A percentile compares a stretch with the other conserved stretches of the same genome.
These are phyloP conservation scores for Antidorcas marsupialis DNA, from an alignment of 2,113 vertebrate species.

Conservation along the genomic window DNA sequence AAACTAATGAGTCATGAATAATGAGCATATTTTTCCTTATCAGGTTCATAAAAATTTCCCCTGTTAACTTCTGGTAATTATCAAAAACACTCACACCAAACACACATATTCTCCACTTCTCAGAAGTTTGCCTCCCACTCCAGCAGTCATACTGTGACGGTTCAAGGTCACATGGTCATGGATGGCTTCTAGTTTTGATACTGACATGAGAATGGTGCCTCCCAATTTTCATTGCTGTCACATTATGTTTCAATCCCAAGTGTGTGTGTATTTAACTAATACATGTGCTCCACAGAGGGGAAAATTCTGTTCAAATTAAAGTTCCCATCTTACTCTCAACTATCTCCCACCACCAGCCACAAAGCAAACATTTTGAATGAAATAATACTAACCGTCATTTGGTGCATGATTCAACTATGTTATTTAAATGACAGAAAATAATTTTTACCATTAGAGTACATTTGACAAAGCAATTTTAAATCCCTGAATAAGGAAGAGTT, in stretches of 20 bases:
- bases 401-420: fast-evolving
- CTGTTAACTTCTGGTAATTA: background rate
- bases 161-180: background rate
- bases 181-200: background rate
- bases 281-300: background rate
- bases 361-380: background rate
- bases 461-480: background rate
- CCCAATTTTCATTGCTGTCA: background rate
- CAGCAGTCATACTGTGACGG: background rate
- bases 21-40: background rate
- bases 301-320: background rate
- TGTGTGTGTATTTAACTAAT: background rate
- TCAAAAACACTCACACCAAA: background rate
- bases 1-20: background rate
- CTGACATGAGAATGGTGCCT: background rate
- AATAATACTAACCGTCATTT: background rate
- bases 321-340: background rate
- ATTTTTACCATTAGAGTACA: background rate
- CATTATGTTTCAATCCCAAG: background rate
- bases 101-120: background rate
- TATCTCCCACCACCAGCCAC: background rate
- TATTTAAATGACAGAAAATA: background rate
- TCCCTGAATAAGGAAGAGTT: background rate
- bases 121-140: background rate
- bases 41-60: background rate